These are phyloP conservation scores for Rachycentron canadum DNA, from an alignment of 2,797 vertebrate genomes.

Conservation along the genomic window DNA sequence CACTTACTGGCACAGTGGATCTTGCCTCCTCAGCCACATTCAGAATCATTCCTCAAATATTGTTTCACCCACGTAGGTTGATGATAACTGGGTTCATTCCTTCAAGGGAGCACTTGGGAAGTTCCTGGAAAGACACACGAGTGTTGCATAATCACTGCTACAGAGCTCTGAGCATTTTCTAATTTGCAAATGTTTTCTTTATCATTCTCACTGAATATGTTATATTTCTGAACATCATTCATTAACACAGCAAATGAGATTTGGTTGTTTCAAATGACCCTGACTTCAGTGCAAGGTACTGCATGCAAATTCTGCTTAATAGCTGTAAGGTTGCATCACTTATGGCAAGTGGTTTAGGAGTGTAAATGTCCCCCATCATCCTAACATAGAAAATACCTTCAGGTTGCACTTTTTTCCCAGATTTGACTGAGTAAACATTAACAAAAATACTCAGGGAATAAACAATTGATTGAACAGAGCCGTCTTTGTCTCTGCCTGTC, in stretches of 20 bases:
- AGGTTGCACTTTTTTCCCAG: slow-evolving; percentile 2
- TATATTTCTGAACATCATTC: background rate
- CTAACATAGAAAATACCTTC: background rate
- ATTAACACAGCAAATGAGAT: background rate
- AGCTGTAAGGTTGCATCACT: background rate
- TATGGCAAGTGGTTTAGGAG: background rate
- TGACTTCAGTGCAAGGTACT: background rate
- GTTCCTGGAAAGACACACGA: slow-evolving; percentile 43
- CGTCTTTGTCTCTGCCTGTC: slow-evolving; percentile 29
- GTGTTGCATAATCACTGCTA: background rate
- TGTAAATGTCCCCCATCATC: background rate
- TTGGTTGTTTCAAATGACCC: background rate
- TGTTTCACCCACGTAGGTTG: slow-evolving; percentile 22
- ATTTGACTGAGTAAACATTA: slow-evolving; percentile 40
- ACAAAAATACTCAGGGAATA: slow-evolving; percentile 20
- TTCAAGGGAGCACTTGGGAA: slow-evolving; percentile 32
- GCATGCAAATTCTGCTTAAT: background rate
- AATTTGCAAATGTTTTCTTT: background rate
- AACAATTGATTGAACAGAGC: slow-evolving; percentile 17
- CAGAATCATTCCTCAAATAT: slow-evolving; percentile 37
- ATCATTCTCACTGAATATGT: too few species aligned
- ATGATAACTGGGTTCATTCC: slow-evolving; percentile 38
- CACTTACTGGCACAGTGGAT: slow-evolving; percentile 23
- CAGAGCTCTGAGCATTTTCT: background rate
- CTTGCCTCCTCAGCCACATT: slow-evolving; percentile 17